Percentiles rank a stretch among this genome's conserved stretches.
phyloP scores from a whole-genome alignment of 1,140 invertebrate species.

The Prorops nasuta region DNA sequence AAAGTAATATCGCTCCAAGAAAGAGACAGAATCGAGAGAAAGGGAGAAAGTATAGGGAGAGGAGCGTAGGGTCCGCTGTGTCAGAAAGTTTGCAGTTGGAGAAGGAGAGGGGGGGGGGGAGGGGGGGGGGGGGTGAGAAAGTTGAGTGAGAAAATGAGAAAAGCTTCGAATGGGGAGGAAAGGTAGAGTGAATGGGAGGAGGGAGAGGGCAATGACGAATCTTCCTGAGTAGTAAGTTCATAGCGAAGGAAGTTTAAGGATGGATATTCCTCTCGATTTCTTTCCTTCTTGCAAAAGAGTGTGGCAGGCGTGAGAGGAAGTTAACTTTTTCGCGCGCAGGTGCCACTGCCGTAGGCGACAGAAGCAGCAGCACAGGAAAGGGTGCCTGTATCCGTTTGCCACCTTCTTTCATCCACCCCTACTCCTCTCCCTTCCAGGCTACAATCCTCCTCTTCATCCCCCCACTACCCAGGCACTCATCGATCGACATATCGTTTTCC shows the following conservation, averaged over 20 bases:
- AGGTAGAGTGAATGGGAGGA: no score
- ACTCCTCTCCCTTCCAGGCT: no score
- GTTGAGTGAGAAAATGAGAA: neutral
- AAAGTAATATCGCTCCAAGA: neutral
- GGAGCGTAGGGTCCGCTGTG: no score
- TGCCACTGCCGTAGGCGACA: slow-evolving; percentile 17
- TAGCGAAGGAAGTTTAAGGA: slow-evolving; percentile 22
- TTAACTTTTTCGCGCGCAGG: slow-evolving; percentile 25
- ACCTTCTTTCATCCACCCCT: no score
- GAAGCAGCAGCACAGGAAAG: no score
- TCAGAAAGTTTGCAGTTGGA: neutral
- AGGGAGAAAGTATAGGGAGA: no score
- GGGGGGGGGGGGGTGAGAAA: neutral
- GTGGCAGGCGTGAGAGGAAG: slow-evolving; percentile 6
- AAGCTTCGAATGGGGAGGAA: neutral
- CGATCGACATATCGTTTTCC: no score
- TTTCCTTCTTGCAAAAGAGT: slow-evolving; percentile 16
- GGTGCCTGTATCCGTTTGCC: no score
- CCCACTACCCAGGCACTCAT: no score
- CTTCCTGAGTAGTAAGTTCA: slow-evolving; percentile 29
- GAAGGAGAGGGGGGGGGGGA: neutral
- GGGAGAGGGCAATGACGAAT: slow-evolving; percentile 27
- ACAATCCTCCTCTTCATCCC: no score
- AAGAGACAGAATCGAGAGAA: no score
- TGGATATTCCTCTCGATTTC: slow-evolving; percentile 24